Percentiles rank a stretch among this genome's conserved stretches.
Conservation (phyloP, 2,888 invertebrate species). For the Chrysomela aeneicollis region DNA sequence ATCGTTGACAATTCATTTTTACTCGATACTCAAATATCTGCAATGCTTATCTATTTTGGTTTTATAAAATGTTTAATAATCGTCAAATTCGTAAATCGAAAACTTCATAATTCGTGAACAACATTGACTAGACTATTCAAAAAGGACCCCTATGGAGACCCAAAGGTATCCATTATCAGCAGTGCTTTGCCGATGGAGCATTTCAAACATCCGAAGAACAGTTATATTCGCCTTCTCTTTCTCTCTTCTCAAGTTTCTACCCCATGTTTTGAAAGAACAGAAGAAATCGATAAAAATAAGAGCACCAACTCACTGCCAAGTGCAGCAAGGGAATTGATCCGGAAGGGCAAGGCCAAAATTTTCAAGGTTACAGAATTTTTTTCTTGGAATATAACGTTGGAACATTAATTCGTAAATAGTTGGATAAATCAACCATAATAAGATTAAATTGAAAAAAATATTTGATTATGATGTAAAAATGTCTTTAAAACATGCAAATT, state of each 20-base stretch:
- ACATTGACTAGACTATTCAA: constrained; percentile 23
- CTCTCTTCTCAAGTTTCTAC: constrained; percentile 24
- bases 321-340: constrained; percentile 31
- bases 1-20: no score
- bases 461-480: no score
- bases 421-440: no score
- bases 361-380: background rate
- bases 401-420: no score
- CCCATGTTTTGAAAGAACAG: constrained; percentile 24
- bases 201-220: constrained; percentile 34
- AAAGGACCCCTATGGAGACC: background rate
- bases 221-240: constrained; percentile 29
- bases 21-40: no score
- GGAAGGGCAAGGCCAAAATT: constrained; percentile 30
- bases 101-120: background rate
- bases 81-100: no score
- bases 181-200: constrained; percentile 25
- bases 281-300: constrained; percentile 42
- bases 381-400: no score
- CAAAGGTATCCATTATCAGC: constrained; percentile 29
- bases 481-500: no score
- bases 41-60: no score
- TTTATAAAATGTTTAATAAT: no score
- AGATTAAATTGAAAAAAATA: no score
- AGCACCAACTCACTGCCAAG: constrained; percentile 35